Evolutionary conservation across 2,797 vertebrate species (phyloP), one percentile per base, ranked within the genome.

Genomic region (Graptemys geographica): DNA sequence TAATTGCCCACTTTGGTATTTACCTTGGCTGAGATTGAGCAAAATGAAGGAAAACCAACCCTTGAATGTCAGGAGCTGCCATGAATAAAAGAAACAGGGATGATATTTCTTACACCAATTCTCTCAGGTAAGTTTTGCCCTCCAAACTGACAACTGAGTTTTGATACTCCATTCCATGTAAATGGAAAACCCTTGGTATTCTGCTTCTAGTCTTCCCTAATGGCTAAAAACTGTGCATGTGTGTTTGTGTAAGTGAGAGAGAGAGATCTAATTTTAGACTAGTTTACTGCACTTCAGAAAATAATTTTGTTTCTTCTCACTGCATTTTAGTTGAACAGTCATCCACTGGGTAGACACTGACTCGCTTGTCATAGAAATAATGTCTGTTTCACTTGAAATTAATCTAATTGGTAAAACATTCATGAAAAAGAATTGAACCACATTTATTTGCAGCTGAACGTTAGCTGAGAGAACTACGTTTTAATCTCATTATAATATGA

Each of bases 321-420:
- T 79, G 15, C 74, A 62, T 96, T 97, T 97, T 96, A 95, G 83
- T 95, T 96, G 87, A 97, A 96, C 8, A 65, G 49, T 97, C 92
- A 93, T 90, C 79, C 94, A 90, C 93, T 91, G 92, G 79, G 90
- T 69, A 96, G 93, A 93, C 81, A 89, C 57, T 96, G 96, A 96
- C 79, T 89, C 81, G 85, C 69, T 94, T 96, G 89, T 97, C 96
- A 95, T n/a, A 95, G 93, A 96, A 91, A 97, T 69, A 91, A 97
- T 51, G 90, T 88, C 57, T 94, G 57, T 95, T 98, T 96, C 92
- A 91, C 82, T 96, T 87, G 37, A 97, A 97, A 96, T 97, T 97
- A 97, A 98, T 97, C 91, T 96, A 96, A 97, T 97, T 96, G 93
- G 84, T 81, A 91, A 97, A 97, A 96, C 83, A 88, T 97, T 96